Base-by-base conservation (phyloP, 2,113 vertebrate species). In the Ivindomyrus marchei region DNA sequence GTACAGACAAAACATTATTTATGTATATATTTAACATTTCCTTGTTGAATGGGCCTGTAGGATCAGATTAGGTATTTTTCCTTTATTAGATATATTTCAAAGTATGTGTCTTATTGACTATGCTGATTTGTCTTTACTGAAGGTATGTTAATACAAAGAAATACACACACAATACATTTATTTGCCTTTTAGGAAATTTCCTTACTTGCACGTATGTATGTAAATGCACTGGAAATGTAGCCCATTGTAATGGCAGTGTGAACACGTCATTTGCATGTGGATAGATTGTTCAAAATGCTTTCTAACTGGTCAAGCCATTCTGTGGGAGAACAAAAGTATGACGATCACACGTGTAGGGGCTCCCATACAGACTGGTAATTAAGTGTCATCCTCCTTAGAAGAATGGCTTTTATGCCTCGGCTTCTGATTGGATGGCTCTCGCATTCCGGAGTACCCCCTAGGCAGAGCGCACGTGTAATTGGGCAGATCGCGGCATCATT, bases 381-480 rank as follows among this genome's bases (percentile, higher is more conserved):
- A 87, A 49, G 47, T 87, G 85, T 87, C 85, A 52, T 52, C 85
- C 85, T 87, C 21, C 45, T 21, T 27, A 52, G 49, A 87, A 87
- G 42, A 87, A 87, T 46, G 8, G 19, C 24, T 49, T 52, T 52
- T 87, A 49, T 17, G 85, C 49, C 19, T 15, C 17, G 0, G 49
- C 6, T 39, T 58, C 87, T 58, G 27, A 58, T 88, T 58, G 87
- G 53, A 24, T 27, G 10, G n/a, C 36, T 17, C 87, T 24, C 24
- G n/a, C 87, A 88, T 58, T 88, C 53, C 50, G 21, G 31, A 56
- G 50, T 17, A 6, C 36, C 50, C 53, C 50, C 39, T 31, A 62
- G 19, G 74, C 49, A 58, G 87, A 42, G 31, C 36, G 36, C 87
- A 62, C 53, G 50, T 49, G 53, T 88, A 88, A 88, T 88, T 42